phyloP scores from a whole-genome alignment of 1,140 invertebrate species.

The Rhysida immarginata region DNA sequence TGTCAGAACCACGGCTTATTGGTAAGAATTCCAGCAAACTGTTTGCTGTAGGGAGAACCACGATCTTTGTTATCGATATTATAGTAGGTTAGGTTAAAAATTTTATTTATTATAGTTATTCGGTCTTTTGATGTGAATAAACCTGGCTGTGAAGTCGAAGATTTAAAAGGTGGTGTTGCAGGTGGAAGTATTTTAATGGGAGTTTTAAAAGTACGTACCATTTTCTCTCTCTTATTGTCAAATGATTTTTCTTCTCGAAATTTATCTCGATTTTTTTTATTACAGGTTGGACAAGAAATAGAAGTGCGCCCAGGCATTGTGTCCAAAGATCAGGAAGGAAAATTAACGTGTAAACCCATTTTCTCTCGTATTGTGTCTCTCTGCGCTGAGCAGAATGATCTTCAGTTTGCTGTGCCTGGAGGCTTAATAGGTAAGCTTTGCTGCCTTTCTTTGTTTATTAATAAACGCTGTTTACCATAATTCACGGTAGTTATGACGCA shows the following conservation, averaged over 20 bases:
- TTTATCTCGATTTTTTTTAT: neutral
- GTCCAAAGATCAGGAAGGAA: conserved; percentile 89
- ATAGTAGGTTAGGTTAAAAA: no score
- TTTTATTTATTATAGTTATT: conserved; percentile 49
- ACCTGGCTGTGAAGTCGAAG: conserved; percentile 96
- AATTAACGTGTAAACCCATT: conserved; percentile 88
- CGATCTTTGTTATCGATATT: neutral
- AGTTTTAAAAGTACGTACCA: conserved; percentile 63
- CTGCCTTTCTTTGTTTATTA: no score
- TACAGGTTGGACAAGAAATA: conserved; percentile 64
- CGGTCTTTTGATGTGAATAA: conserved; percentile 99
- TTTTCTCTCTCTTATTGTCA: conserved; percentile 1
- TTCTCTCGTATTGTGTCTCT: conserved; percentile 95
- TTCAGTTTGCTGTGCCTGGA: conserved; percentile 96
- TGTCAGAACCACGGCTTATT: conserved; percentile 87
- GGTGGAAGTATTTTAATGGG: conserved; percentile 94
- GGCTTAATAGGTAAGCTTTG: conserved; percentile 75
- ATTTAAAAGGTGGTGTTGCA: conserved; percentile 95
- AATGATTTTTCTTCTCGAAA: neutral
- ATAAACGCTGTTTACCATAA: no score
- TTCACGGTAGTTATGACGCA: no score
- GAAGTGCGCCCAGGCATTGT: conserved; percentile 91
- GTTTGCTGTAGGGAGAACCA: no score
- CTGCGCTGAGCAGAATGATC: conserved; percentile 95
- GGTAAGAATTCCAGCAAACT: conserved; percentile 27